These are phyloP conservation scores for Limenitis camilla DNA, from an alignment of 2,888 invertebrate species.

Conservation along the genomic window DNA sequence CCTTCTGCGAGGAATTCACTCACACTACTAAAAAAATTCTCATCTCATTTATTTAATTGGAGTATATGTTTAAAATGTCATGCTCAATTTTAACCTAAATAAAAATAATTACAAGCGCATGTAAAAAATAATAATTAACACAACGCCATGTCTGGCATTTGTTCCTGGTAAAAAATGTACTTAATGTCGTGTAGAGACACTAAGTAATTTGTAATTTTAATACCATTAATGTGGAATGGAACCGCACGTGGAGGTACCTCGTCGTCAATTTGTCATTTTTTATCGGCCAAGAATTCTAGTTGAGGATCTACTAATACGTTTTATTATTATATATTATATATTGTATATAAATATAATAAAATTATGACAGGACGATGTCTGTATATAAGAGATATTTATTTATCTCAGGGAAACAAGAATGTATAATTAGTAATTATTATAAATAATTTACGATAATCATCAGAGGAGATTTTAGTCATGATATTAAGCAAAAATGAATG, in stretches of 20 bases:
- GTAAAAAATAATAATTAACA: neutral
- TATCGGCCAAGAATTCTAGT: neutral
- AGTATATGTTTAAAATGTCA: neutral
- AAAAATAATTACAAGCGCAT: neutral
- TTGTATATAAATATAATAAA: neutral
- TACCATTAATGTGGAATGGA: slow-evolving; percentile 15
- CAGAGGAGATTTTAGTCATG: too few species aligned
- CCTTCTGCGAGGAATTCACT: too few species aligned
- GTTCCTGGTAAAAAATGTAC: slow-evolving; percentile 9
- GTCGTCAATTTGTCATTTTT: slow-evolving; percentile 9
- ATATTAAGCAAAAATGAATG: too few species aligned
- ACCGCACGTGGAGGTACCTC: neutral
- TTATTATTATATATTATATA: too few species aligned
- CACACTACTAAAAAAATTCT: too few species aligned
- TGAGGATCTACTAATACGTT: neutral
- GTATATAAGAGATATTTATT: too few species aligned
- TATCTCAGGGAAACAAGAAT: too few species aligned
- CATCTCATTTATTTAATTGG: neutral
- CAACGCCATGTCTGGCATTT: slow-evolving; percentile 5
- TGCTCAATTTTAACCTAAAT: neutral
- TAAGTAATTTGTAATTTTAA: slow-evolving; percentile 15
- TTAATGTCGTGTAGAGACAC: slow-evolving; percentile 7
- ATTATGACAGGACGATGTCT: too few species aligned
- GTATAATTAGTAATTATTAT: too few species aligned
- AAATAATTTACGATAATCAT: too few species aligned